A percentile compares a stretch with the other conserved stretches of the same genome.
These are phyloP conservation scores for Plumapathes pennacea DNA, from an alignment of 92 coral and sea anemone species.

Conservation along the genomic window DNA sequence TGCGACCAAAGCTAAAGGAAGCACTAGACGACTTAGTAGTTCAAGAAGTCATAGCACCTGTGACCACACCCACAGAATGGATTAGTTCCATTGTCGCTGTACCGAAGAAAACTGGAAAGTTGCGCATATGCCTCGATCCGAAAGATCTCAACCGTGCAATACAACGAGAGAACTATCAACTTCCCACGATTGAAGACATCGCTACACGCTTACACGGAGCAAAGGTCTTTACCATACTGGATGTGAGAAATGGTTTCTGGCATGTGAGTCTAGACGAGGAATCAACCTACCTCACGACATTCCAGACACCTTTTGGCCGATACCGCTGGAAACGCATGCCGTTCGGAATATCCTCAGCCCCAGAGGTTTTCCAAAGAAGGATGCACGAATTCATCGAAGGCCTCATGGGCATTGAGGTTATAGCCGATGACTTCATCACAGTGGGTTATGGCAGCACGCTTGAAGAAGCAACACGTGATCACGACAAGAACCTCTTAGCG, in stretches of 20 bases:
- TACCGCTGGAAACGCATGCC: slow-evolving; percentile 58
- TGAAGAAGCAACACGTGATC: slow-evolving; percentile 19
- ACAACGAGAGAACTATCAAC: slow-evolving; percentile 36
- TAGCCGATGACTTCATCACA: slow-evolving; percentile 36
- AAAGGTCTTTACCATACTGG: slow-evolving; percentile 12
- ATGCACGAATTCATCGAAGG: slow-evolving; percentile 43
- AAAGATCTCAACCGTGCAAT: slow-evolving; percentile 38
- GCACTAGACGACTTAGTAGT: slow-evolving; percentile 27
- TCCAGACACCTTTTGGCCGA: slow-evolving; percentile 60
- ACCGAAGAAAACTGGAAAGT: slow-evolving; percentile 36
- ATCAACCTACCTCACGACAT: slow-evolving; percentile 43
- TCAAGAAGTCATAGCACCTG: slow-evolving; percentile 41
- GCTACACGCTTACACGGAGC: slow-evolving; percentile 10
- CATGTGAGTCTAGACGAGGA: slow-evolving; percentile 48
- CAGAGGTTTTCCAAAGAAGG: slow-evolving; percentile 29
- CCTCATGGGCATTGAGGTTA: slow-evolving; percentile 33
- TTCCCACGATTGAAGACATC: slow-evolving; percentile 25
- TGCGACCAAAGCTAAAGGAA: slow-evolving; percentile 25
- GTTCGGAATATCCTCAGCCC: slow-evolving; percentile 45
- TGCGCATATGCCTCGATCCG: slow-evolving; percentile 24
- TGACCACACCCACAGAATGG: slow-evolving; percentile 46
- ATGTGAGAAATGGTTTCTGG: slow-evolving; percentile 51
- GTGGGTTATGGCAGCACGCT: slow-evolving; percentile 25
- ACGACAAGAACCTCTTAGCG: slow-evolving; percentile 27
- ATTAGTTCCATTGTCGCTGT: slow-evolving; percentile 39